These are phyloP conservation scores for Epistrophe grossulariae DNA, from an alignment of 2,888 invertebrate species.

Conservation along the genomic window DNA sequence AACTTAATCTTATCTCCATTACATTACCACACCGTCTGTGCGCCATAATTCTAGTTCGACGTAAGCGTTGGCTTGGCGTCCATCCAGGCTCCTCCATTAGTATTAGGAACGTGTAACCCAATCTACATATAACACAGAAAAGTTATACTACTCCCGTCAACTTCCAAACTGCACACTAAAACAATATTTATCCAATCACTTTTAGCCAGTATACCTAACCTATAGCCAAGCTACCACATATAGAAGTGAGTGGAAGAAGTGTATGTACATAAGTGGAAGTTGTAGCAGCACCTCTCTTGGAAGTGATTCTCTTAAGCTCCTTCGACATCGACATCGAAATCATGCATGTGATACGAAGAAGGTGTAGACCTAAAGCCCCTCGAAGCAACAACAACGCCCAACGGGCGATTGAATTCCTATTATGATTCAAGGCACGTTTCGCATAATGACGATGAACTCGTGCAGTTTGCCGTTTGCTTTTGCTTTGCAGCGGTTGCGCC, in stretches of 20 bases:
- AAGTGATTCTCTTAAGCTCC: constrained; percentile 69
- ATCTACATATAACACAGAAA: constrained; percentile 56
- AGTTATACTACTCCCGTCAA: constrained; percentile 66
- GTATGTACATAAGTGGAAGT: constrained; percentile 27
- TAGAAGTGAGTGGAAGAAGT: constrained; percentile 29
- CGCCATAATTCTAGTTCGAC: constrained; percentile 41
- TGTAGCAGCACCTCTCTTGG: constrained; percentile 60
- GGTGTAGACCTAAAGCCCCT: constrained; percentile 51
- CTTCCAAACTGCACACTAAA: constrained; percentile 69
- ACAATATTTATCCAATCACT: constrained; percentile 76
- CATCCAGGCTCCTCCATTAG: constrained; percentile 16
- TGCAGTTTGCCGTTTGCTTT: constrained; percentile 66
- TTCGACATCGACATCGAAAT: constrained; percentile 63
- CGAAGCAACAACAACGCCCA: constrained; percentile 22
- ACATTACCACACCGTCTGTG: constrained; percentile 42
- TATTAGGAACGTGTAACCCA: constrained; percentile 60
- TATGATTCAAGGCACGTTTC: constrained; percentile 75
- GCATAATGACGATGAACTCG: constrained; percentile 75
- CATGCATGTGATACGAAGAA: constrained; percentile 46
- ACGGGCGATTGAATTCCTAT: constrained; percentile 63
- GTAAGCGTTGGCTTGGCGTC: background rate
- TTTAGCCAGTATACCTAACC: constrained; percentile 42
- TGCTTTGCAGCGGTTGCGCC: constrained; percentile 47
- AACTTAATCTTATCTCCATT: constrained; percentile 62
- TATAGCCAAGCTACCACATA: background rate